phyloP scores from a whole-genome alignment of 2,888 invertebrate species.

The Drosophila infuscata region DNA sequence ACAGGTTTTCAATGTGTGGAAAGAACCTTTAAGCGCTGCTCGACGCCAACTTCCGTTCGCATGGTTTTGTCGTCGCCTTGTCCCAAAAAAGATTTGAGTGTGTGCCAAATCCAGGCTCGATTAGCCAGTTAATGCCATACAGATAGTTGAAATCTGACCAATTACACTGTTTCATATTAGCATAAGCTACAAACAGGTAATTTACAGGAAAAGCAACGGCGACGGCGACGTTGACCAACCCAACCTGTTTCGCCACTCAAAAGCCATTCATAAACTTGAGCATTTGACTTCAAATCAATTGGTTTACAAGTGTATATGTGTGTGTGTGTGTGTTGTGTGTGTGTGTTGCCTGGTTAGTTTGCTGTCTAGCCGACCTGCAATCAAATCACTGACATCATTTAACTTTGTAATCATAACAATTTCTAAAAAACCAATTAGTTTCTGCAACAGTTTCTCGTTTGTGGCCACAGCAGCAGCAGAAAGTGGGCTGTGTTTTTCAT shows the following conservation, averaged over 20 bases:
- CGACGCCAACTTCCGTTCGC: slow-evolving; percentile 55
- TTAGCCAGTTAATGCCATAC: slow-evolving; percentile 19
- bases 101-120: slow-evolving; percentile 34
- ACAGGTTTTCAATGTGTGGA: slow-evolving; percentile 46
- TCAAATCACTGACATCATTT: slow-evolving; percentile 76
- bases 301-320: not conserved
- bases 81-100: slow-evolving; percentile 41
- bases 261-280: slow-evolving; percentile 69
- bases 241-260: slow-evolving; percentile 54
- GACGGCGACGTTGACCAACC: slow-evolving; percentile 11
- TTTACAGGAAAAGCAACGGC: slow-evolving; percentile 29
- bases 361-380: slow-evolving; percentile 61
- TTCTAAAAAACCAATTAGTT: slow-evolving; percentile 78
- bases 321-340: slow-evolving; percentile 10
- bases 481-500: slow-evolving; percentile 74
- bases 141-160: slow-evolving; percentile 34
- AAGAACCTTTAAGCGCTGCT: slow-evolving; percentile 43
- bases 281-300: slow-evolving; percentile 48
- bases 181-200: slow-evolving; percentile 65
- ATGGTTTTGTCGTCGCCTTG: slow-evolving; percentile 48
- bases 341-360: slow-evolving; percentile 8
- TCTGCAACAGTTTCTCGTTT: slow-evolving; percentile 43
- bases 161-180: slow-evolving; percentile 70
- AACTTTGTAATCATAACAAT: slow-evolving; percentile 80
- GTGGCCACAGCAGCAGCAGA: slow-evolving; percentile 18